These are phyloP conservation scores for Drosophila eugracilis DNA, from an alignment of 1,140 invertebrate genomes.

Conservation along the genomic window DNA sequence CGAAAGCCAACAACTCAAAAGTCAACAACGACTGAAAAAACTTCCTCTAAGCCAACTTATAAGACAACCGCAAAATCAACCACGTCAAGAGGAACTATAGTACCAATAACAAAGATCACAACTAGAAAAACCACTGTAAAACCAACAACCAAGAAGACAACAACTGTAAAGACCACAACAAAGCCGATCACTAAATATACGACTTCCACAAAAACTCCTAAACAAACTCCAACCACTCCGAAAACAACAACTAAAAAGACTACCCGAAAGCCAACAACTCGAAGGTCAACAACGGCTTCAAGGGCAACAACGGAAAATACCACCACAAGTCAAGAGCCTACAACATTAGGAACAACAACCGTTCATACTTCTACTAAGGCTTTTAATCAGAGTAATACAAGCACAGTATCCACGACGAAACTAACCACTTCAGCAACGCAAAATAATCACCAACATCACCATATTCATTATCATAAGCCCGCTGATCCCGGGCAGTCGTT, in stretches of 20 bases:
- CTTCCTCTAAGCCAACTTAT: no score
- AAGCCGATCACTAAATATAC: background rate
- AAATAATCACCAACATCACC: constrained; percentile 4
- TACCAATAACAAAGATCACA: background rate
- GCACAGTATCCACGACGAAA: no score
- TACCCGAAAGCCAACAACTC: background rate
- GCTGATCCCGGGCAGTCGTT: constrained; percentile 1
- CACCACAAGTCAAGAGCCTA: background rate
- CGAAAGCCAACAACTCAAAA: background rate
- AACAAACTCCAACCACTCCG: background rate
- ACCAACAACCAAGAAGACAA: background rate
- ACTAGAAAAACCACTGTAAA: background rate
- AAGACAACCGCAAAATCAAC: background rate
- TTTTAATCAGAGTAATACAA: background rate
- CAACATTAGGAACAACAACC: background rate
- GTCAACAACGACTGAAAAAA: background rate
- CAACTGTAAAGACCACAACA: background rate
- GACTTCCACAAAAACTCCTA: no score
- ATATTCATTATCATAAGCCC: constrained; percentile 12
- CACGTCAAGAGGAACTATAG: background rate
- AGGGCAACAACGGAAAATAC: background rate
- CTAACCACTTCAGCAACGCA: background rate
- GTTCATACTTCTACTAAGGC: background rate
- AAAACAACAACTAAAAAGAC: background rate
- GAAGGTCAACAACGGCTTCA: background rate